A percentile compares a stretch with the other conserved stretches of the same genome.
phyloP scores from a whole-genome alignment of 2,113 vertebrate genomes.

The Carassius carassius region DNA sequence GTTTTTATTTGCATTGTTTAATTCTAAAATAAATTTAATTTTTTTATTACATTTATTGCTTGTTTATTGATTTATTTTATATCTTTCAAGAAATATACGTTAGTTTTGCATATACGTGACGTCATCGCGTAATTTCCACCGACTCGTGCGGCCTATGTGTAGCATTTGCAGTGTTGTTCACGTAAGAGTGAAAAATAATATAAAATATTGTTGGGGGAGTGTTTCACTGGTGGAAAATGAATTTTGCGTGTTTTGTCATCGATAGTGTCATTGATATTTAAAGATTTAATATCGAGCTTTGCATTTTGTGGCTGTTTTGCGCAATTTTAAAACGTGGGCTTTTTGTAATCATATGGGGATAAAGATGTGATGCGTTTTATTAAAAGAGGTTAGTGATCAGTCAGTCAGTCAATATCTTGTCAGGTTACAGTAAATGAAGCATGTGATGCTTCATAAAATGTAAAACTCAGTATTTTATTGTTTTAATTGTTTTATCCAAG shows the following conservation, averaged over 20 bases:
- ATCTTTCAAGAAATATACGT: background rate
- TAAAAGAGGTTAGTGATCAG: too few species aligned
- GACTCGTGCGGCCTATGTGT: background rate
- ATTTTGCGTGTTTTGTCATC: background rate
- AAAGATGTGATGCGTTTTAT: background rate
- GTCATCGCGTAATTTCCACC: background rate
- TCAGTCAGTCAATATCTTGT: too few species aligned
- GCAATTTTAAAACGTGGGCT: background rate
- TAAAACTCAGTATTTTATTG: too few species aligned
- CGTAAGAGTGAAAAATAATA: background rate
- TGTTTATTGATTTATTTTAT: background rate
- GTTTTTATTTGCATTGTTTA: background rate
- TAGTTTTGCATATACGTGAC: background rate
- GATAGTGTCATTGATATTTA: background rate
- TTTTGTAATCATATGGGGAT: background rate
- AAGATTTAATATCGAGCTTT: background rate
- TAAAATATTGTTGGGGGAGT: background rate
- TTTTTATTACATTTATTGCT: too few species aligned
- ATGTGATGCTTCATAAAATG: too few species aligned
- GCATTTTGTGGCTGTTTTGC: background rate
- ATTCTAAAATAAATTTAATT: too few species aligned
- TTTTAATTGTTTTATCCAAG: too few species aligned
- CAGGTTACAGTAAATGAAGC: background rate
- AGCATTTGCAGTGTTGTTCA: background rate
- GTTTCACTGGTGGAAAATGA: background rate